Base-by-base conservation (phyloP, 2,888 invertebrate genomes). In the Thymelicus acteon region DNA sequence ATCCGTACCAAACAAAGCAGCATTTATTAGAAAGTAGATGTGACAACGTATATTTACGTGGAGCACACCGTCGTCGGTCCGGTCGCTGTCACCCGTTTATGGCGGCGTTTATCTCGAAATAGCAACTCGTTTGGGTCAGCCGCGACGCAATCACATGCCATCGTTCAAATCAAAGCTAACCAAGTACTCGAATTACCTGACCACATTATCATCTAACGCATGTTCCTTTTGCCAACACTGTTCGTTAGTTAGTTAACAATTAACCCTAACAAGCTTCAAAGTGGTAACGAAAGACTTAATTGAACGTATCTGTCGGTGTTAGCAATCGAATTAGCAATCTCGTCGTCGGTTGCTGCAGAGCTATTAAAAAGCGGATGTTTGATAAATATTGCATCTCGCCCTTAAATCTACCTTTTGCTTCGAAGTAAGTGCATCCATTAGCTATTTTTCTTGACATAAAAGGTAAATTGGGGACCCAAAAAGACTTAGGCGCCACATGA, bases 71-170 rank as follows among this genome's bases (percentile, higher is more conserved):
- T 79, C 81, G 80, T 80, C 81, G 79, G 83, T 78, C 76, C 84
- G 83, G 82, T 80, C 82, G 83, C 80, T 78, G 82, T 80, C 82
- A 77, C 78, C 88, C 91, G 87, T 91, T 92, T 93, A 93, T 90
- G 93, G 92, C 82, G 79, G 83, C 86, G 87, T 89, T 91, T 92
- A 92, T 91, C 91, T 92, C 90, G 87, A 92, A 92, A 93, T 91
- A 93, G 92, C 87, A 90, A 90, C 91, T 89, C 88, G 93, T 92
- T 92, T 89, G 88, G 90, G 87, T 88, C 90, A 88, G 81, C 83
- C 81, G 79, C 86, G 83, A 87, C 88, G 90, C 88, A 91, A 90
- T 90, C 88, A 86, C 84, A 88, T 85, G 84, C 85, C 87, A 89
- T 89, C 85, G 85, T 81, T 85, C 85, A 88, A 89, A 90, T 89